Evolutionary conservation across 2,113 vertebrate species (phyloP), one percentile per base, ranked within the genome.

Genomic region (Dolichotis patagonum): DNA sequence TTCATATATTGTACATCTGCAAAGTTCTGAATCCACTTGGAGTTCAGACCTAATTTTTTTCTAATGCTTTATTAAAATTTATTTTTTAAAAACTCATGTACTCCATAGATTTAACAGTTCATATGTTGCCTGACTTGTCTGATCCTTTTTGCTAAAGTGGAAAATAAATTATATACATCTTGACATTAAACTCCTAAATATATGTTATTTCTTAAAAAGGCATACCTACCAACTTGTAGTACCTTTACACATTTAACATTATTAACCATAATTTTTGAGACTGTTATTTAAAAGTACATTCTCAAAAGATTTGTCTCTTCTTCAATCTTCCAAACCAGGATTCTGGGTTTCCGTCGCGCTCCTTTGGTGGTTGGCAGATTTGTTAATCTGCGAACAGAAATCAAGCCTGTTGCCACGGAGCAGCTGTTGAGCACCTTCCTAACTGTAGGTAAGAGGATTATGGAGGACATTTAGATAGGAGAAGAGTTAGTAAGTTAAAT

Each of bases 391-490:
- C 99, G 99, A 35, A 99, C 99, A 0, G 99, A 99, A 98, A 99
- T 99, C 97, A 99, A 99, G 96, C 99, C 99, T 0, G 99, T 99
- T 93, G 99, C 99, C 95, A 99, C 99, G 0, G 99, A 99, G 97
- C 99, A 99, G 98, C 99, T 99, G 84, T 98, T 99, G 93, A 99
- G 99, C 98, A 99, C 99, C 81, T 99, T 99, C 98, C 98, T 99
- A 84, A 99, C 98, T 86, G 98, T 99, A 97, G 99, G 99, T 99
- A 95, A 98, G 99, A 98, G 86, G 22, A 58, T 84, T 77, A 20
- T 26, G 2, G 52, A 93, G 63, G 1, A 43, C 28, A 1, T 95
- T 56, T 67, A 90, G 38, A 3, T 84, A 83, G 88, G 63, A 63
- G 60, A 38, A 1, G 58, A 71, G 58, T 63, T 54, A 78, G 19